These are phyloP conservation scores for Anodontia alba DNA, from an alignment of 2,888 invertebrate genomes.

Conservation along the genomic window DNA sequence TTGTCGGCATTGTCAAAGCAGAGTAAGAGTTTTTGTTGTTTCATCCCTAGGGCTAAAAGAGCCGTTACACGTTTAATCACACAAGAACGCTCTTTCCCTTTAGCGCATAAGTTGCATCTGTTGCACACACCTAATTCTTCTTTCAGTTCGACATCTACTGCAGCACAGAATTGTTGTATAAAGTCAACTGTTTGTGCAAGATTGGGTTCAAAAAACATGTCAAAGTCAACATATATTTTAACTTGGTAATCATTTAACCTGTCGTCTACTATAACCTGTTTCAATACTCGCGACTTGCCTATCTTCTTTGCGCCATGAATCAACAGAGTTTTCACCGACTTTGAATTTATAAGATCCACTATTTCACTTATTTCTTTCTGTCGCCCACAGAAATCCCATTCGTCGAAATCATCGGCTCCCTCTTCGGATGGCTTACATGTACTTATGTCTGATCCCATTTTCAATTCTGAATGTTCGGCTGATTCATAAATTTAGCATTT, in stretches of 20 bases:
- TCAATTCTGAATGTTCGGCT: no score
- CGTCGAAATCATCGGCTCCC: not conserved
- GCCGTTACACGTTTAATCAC: no score
- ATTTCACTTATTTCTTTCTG: not conserved
- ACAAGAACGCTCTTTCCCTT: not conserved
- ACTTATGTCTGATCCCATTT: no score
- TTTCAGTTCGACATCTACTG: not conserved
- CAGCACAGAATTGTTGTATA: not conserved
- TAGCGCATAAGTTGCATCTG: not conserved
- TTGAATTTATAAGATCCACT: not conserved
- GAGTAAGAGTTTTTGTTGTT: not conserved
- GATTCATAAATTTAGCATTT: no score
- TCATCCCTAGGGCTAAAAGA: no score
- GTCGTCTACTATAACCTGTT: not conserved
- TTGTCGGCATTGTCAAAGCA: constrained; percentile 7
- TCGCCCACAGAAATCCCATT: not conserved
- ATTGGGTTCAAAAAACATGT: not conserved
- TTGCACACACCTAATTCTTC: not conserved
- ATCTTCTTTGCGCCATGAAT: not conserved
- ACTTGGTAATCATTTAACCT: not conserved
- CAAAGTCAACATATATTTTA: not conserved
- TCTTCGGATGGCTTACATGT: not conserved
- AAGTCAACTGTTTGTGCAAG: not conserved
- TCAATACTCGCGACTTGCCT: not conserved
- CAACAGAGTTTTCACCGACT: not conserved